Percentiles rank a stretch among this genome's conserved stretches.
phyloP scores from a whole-genome alignment of 2,797 vertebrate species.

The Propithecus perrieri region DNA sequence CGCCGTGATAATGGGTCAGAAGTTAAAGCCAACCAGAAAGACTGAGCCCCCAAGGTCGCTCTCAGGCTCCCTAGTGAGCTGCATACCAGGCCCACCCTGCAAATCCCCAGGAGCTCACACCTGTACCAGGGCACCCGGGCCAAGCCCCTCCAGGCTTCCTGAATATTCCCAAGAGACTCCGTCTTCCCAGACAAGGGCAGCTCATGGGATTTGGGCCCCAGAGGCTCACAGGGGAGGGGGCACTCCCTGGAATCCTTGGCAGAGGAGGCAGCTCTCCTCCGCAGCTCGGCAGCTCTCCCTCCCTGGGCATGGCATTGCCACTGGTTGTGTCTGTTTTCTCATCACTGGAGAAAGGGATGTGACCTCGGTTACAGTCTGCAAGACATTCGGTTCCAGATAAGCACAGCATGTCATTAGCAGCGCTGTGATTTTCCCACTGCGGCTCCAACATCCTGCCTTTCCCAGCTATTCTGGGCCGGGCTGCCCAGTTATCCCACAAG shows the following conservation, averaged over 20 bases:
- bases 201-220: not conserved
- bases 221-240: not conserved
- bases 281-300: not conserved
- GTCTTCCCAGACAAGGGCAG: not conserved
- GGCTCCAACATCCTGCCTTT: not conserved
- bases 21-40: not conserved
- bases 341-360: not conserved
- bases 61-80: not conserved
- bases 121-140: not conserved
- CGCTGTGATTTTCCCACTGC: not conserved
- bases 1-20: not conserved
- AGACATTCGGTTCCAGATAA: not conserved
- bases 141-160: not conserved
- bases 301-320: fast-evolving
- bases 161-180: not conserved
- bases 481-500: constrained; percentile 40
- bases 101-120: not conserved
- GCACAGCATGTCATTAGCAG: not conserved
- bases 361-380: not conserved
- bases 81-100: not conserved
- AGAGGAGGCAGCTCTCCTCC: not conserved
- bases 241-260: not conserved
- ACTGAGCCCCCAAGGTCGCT: not conserved
- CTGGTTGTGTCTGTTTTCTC: not conserved
- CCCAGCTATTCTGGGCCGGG: constrained; percentile 53